Percentiles rank a stretch among this genome's conserved stretches.
Conservation (phyloP, 2,888 invertebrate genomes). For the Trachelus iudaicus region DNA sequence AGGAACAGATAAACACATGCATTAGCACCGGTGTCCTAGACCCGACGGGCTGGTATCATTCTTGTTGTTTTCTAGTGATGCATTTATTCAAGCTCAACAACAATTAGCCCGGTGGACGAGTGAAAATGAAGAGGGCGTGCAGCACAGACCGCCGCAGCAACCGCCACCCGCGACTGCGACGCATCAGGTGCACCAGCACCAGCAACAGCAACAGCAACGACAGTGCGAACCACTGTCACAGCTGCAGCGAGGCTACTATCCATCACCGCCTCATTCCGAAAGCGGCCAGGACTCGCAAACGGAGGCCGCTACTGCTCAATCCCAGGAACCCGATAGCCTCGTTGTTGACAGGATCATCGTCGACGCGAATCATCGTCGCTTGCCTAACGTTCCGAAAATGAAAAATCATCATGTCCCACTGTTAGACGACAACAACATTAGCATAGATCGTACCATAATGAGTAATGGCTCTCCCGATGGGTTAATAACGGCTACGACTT, state of each 20-base stretch:
- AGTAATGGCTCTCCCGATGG: slow-evolving; percentile 57
- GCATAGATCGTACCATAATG: slow-evolving; percentile 62
- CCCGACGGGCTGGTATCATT: slow-evolving; percentile 58
- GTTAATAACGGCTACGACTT: slow-evolving; percentile 31
- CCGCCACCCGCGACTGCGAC: slow-evolving; percentile 65
- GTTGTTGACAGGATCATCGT: slow-evolving; percentile 48
- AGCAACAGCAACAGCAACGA: slow-evolving; percentile 36
- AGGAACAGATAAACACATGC: slow-evolving; percentile 11
- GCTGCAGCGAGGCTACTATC: slow-evolving; percentile 57
- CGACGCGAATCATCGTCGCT: slow-evolving; percentile 55
- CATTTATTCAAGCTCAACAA: slow-evolving; percentile 97
- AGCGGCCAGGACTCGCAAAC: slow-evolving; percentile 51
- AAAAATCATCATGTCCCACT: slow-evolving; percentile 37
- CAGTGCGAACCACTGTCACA: slow-evolving; percentile 10
- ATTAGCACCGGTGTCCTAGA: slow-evolving; percentile 18
- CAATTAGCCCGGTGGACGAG: slow-evolving; percentile 95
- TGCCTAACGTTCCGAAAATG: slow-evolving; percentile 59
- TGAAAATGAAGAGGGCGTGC: slow-evolving; percentile 83
- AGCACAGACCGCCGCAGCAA: slow-evolving; percentile 63
- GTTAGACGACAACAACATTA: slow-evolving; percentile 61
- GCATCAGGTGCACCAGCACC: slow-evolving; percentile 34
- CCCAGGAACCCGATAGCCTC: slow-evolving; percentile 52
- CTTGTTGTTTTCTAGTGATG: slow-evolving; percentile 94
- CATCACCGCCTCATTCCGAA: slow-evolving; percentile 53
- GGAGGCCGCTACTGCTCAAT: slow-evolving; percentile 58